These are phyloP conservation scores for Lypha dubia DNA, from an alignment of 2,888 invertebrate species.

Conservation along the genomic window DNA sequence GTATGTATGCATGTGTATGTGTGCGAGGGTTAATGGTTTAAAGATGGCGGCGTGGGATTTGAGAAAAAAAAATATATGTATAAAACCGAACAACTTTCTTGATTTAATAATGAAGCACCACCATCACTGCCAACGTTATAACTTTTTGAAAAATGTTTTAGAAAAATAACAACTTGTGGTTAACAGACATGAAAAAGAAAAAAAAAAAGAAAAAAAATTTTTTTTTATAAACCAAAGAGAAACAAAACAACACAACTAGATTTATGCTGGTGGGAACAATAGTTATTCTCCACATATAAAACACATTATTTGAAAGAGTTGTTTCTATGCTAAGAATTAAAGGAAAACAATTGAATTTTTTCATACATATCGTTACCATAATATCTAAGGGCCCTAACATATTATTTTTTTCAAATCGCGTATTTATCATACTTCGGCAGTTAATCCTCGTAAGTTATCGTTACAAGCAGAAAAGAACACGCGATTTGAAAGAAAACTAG, in stretches of 20 bases:
- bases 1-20: no score
- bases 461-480: no score
- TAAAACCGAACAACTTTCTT: slow-evolving; percentile 34
- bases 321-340: not conserved
- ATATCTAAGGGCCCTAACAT: no score
- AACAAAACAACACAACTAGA: slow-evolving; percentile 19
- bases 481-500: no score
- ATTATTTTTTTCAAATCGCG: no score
- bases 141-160: slow-evolving; percentile 57
- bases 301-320: not conserved
- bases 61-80: not conserved
- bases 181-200: slow-evolving; percentile 61
- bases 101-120: slow-evolving; percentile 60
- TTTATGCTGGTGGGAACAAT: not conserved
- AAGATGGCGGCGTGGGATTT: not conserved
- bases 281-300: not conserved
- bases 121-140: slow-evolving; percentile 34
- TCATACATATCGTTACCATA: no score
- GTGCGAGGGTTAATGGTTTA: not conserved
- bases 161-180: slow-evolving; percentile 72
- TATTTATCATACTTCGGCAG: no score
- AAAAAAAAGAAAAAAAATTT: slow-evolving; percentile 34
- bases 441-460: no score
- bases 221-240: slow-evolving; percentile 32
- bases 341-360: no score